A percentile compares a stretch with the other conserved stretches of the same genome.
Evolutionary conservation across 2,888 invertebrate species (phyloP).

Genomic region (Stenoptilia bipunctidactyla): DNA sequence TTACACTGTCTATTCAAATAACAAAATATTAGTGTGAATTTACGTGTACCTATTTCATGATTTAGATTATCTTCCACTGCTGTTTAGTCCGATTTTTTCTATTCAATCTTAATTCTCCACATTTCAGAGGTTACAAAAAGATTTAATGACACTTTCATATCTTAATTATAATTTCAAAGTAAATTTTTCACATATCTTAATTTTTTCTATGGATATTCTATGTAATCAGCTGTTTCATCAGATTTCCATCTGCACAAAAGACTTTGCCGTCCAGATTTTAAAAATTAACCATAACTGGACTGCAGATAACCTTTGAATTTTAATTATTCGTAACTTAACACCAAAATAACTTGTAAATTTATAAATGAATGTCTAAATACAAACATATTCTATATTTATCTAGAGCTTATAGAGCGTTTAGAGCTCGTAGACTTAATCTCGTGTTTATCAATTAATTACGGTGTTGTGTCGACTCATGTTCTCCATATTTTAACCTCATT

Average conservation of each 20-base stretch:
- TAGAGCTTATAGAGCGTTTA: constrained; percentile 67
- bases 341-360: constrained; percentile 34
- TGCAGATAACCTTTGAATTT: constrained; percentile 19
- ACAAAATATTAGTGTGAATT: constrained; percentile 48
- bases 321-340: constrained; percentile 21
- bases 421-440: constrained; percentile 32
- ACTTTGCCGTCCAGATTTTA: constrained; percentile 64
- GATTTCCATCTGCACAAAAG: constrained; percentile 33
- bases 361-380: constrained; percentile 42
- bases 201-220: too few relatives aligned
- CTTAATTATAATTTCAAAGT: too few relatives aligned
- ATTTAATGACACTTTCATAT: too few relatives aligned
- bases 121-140: too few relatives aligned
- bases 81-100: constrained; percentile 32
- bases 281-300: constrained; percentile 39
- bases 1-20: constrained; percentile 60
- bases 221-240: too few relatives aligned
- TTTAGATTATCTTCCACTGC: constrained; percentile 39
- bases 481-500: too few relatives aligned
- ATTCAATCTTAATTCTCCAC: too few relatives aligned
- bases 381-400: constrained; percentile 56
- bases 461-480: too few relatives aligned
- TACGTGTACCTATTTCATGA: constrained; percentile 50
- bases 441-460: too few relatives aligned
- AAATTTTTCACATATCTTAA: too few relatives aligned